Evolutionary conservation across 2,888 invertebrate genomes (phyloP), one percentile per base, ranked within the genome.

Genomic region (Smittia sp.): DNA sequence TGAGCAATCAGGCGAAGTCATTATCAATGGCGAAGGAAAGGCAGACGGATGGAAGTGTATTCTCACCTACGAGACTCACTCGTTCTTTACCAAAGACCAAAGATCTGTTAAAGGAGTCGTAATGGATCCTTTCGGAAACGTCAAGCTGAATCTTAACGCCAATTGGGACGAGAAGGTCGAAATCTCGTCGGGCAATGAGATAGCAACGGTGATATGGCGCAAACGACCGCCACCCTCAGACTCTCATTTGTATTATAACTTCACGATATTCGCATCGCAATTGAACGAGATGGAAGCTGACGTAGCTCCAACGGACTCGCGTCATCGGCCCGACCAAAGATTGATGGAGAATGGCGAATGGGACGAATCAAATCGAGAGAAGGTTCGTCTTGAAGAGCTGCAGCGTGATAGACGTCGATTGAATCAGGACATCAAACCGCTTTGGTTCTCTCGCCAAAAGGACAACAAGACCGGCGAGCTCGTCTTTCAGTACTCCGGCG

Each of bases 121-220:
- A 68, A 88, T 88, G 86, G 88, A 89, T 78, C 84, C 85, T 0
- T 82, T 83, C 66, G 88, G 88, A 75, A 88, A 87, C 81, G 90
- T 90, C 54, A 82, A 82, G 81, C 15, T 69, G 32, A 39, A 41
- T 27, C 9, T 87, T 75, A 87, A 87, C 76, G 88, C 97, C 27
- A 92, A 93, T 75, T 98, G 97, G 97, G 96, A 97, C 84, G 86
- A 88, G 76, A 90, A 91, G 81, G 92, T 98, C 78, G 95, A 96
- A 84, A 91, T 92, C 74, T 88, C 18, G 22, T 22, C 69, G 6
- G 7, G n/a, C 15, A 69, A 69, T 7, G 18, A 54, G 24, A 11
- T 46, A 6, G 4, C 69, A 1, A 27, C 15, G 13, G 52, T 41
- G 20, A 52, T 69, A 27, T 69, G 69, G 69, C 46, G 11, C 1